phyloP scores from a whole-genome alignment of 2,888 invertebrate genomes.

The Bellardia pandia region DNA sequence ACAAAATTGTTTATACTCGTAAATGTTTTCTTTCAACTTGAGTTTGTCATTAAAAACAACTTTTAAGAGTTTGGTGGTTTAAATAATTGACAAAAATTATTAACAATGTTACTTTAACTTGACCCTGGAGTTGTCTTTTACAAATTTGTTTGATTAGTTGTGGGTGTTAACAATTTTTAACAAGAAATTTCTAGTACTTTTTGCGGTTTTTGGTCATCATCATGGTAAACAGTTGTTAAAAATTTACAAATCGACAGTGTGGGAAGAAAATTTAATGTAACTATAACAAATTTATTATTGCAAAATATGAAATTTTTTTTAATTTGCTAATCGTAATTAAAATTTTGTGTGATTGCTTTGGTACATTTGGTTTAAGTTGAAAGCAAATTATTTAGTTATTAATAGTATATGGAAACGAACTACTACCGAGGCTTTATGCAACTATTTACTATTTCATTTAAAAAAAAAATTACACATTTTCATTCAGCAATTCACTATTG shows the following conservation, averaged over 20 bases:
- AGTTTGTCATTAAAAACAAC: slow-evolving; percentile 9
- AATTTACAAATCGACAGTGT: neutral
- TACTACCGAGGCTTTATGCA: no score
- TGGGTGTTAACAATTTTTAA: slow-evolving; percentile 9
- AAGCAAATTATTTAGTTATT: no score
- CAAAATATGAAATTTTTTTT: no score
- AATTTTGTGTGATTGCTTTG: no score
- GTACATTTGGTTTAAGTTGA: no score
- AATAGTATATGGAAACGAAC: no score
- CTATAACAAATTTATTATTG: neutral
- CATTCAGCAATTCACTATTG: neutral
- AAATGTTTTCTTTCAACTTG: neutral
- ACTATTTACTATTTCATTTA: no score
- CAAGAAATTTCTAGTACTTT: slow-evolving; percentile 3
- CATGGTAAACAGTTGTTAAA: neutral
- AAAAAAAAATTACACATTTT: neutral
- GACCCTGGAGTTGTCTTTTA: slow-evolving; percentile 12
- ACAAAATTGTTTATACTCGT: no score
- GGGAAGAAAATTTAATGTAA: slow-evolving; percentile 20
- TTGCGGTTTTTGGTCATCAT: neutral
- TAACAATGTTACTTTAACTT: slow-evolving; percentile 20
- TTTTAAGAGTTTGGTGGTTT: neutral
- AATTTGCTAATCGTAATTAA: no score
- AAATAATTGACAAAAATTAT: neutral
- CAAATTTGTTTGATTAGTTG: slow-evolving; percentile 48